Evolutionary conservation across 2,888 invertebrate genomes (phyloP).

Genomic region (Epistrophella euchroma): DNA sequence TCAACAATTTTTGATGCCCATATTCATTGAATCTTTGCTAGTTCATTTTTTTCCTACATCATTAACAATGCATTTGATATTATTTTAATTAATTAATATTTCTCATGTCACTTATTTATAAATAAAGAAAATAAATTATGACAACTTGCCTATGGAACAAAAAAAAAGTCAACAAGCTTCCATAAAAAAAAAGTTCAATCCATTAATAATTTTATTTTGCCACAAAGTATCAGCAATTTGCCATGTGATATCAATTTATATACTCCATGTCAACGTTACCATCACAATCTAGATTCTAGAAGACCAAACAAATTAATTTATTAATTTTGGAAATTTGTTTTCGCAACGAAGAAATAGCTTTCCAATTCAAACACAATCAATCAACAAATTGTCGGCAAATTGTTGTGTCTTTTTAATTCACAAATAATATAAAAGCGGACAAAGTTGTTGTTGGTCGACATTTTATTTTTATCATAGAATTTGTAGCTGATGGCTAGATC

Average conservation of each 20-base stretch:
- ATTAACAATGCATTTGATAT: neutral
- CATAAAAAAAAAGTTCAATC: constrained; percentile 18
- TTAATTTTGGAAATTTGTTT: constrained; percentile 28
- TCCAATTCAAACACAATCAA: constrained; percentile 56
- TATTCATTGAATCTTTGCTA: too few relatives aligned
- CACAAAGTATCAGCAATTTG: constrained; percentile 33
- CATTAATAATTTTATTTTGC: constrained; percentile 8
- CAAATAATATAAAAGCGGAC: constrained; percentile 4
- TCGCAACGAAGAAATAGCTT: constrained; percentile 36
- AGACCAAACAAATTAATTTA: constrained; percentile 25
- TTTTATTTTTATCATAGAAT: constrained; percentile 9
- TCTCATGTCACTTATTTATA: neutral
- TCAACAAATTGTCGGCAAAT: constrained; percentile 55
- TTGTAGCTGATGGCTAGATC: neutral
- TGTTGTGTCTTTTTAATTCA: constrained; percentile 59
- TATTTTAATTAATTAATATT: neutral
- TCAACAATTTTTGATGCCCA: too few relatives aligned
- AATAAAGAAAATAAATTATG: neutral
- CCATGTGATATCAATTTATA: constrained; percentile 53
- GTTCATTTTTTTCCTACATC: too few relatives aligned
- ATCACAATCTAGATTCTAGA: neutral
- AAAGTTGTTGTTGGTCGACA: constrained; percentile 27
- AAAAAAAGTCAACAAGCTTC: constrained; percentile 28
- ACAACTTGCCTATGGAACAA: neutral
- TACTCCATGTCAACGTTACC: neutral